Evolutionary conservation across 2,888 invertebrate genomes (phyloP).

Genomic region (Eupeodes luniger): DNA sequence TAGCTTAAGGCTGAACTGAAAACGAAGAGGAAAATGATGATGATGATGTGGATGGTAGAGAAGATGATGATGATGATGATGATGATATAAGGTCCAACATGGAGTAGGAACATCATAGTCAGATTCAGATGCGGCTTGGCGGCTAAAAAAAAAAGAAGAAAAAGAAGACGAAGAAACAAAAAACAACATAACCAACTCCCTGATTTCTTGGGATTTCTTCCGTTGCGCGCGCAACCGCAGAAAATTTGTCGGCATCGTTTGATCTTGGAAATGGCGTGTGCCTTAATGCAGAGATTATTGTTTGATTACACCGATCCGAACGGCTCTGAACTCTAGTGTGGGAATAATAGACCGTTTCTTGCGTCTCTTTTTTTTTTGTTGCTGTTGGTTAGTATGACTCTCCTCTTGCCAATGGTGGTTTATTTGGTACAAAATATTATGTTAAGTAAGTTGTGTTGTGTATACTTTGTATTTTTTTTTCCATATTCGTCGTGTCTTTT

Average conservation of each 20-base stretch:
- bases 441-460: no score
- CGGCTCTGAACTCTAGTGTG: slow-evolving; percentile 72
- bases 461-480: no score
- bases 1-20: slow-evolving; percentile 16
- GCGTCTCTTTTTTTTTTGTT: slow-evolving; percentile 13
- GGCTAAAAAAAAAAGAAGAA: slow-evolving; percentile 20
- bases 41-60: slow-evolving; percentile 35
- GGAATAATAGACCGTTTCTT: slow-evolving; percentile 66
- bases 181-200: slow-evolving; percentile 49
- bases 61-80: not conserved
- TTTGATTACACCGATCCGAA: slow-evolving; percentile 81
- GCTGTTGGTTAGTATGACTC: not conserved
- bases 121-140: slow-evolving; percentile 6
- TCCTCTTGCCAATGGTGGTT: no score
- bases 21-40: slow-evolving; percentile 25
- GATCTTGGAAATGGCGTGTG: slow-evolving; percentile 84
- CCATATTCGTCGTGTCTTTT: no score
- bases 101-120: slow-evolving; percentile 15
- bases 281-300: slow-evolving; percentile 84
- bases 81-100: slow-evolving; percentile 58
- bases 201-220: slow-evolving; percentile 63
- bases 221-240: slow-evolving; percentile 81
- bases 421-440: no score
- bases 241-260: slow-evolving; percentile 83
- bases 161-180: slow-evolving; percentile 29